Base-by-base conservation (phyloP, 1,140 invertebrate species). In the Micrasema minimum region DNA sequence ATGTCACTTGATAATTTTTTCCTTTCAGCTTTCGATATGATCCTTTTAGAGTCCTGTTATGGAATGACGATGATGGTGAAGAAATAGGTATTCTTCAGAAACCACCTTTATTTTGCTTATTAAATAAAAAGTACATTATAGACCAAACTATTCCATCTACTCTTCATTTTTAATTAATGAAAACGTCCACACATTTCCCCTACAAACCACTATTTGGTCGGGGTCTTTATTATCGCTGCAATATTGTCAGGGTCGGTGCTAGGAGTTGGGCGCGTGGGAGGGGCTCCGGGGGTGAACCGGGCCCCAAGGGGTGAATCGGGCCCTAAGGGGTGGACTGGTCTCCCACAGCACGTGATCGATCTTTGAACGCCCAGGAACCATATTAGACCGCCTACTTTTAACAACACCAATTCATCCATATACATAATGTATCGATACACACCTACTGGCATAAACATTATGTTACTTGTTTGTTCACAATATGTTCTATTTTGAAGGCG, bases 331-430 rank as follows among this genome's bases (percentile, higher is more conserved):
- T 35, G 31, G 53, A n/a, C n/a, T n/a, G n/a, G n/a, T n/a, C n/a
- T n/a, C n/a, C n/a, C n/a, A n/a, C n/a, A n/a, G n/a, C 26, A 26
- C n/a, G 37, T 57, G 66, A 68, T 68, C 50, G 66, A 68, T 68
- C 66, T 68, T 68, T 68, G 66, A 68, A 68, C 50, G 66, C 53
- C 31, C 37, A 37, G 51, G 51, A 68, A 68, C 66, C 26, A 68
- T 68, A 68, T 68, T 68, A 68, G 50, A 68, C 66, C 51, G 66
- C 66, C 66, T 46, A 68, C 66, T 68, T 68, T 68, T 57, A 68
- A 68, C 53, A 68, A 57, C 66, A 68, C 22, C 50, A 45, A 68
- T 59, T 46, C 22, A 68, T 68, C 38, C 48, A 20, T 66, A 51
- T 38, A 18, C 46, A 66, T 65, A 65, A 48, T 65, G 43, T 57